Base-by-base conservation (phyloP, 2,888 invertebrate genomes). In the Geophilus truncorum region DNA sequence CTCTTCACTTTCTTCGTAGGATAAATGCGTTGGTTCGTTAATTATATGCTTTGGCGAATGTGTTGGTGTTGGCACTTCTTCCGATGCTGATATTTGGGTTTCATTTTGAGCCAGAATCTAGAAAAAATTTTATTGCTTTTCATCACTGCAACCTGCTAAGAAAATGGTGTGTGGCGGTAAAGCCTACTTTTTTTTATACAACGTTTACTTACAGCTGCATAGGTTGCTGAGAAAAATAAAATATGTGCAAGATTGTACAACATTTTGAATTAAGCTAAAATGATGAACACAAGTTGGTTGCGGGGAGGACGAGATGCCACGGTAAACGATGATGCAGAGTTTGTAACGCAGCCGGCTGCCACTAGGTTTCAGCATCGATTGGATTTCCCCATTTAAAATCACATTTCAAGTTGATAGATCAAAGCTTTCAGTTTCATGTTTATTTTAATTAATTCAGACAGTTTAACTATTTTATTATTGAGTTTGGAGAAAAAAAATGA, bases 101-200 rank as follows among this genome's bases (percentile, higher is more conserved):
- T 78, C 40, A 40, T 78, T 78, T 40, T 45, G 36, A 21, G 78
- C 40, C 45, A 78, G n/a, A 23, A 78, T 40, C 78, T 78, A 28
- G 1, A 45, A 78, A 1, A 78, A 40, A 77, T n/a, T 70, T 70
- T 70, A 70, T 70, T 28, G 25, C 28, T 70, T 25, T n/a, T n/a
- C n/a, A n/a, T n/a, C n/a, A n/a, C n/a, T n/a, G n/a, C n/a, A n/a
- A n/a, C n/a, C n/a, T n/a, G n/a, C n/a, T n/a, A n/a, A n/a, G n/a
- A n/a, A n/a, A n/a, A n/a, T n/a, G n/a, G n/a, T n/a, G n/a, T n/a
- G n/a, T n/a, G n/a, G n/a, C n/a, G n/a, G n/a, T n/a, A n/a, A n/a
- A n/a, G n/a, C n/a, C n/a, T n/a, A n/a, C n/a, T n/a, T n/a, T n/a
- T n/a, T n/a, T n/a, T n/a, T n/a, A n/a, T n/a, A n/a, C n/a, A n/a